These are phyloP conservation scores for Solenopsis invicta DNA, from an alignment of 1,140 invertebrate species.

Conservation along the genomic window DNA sequence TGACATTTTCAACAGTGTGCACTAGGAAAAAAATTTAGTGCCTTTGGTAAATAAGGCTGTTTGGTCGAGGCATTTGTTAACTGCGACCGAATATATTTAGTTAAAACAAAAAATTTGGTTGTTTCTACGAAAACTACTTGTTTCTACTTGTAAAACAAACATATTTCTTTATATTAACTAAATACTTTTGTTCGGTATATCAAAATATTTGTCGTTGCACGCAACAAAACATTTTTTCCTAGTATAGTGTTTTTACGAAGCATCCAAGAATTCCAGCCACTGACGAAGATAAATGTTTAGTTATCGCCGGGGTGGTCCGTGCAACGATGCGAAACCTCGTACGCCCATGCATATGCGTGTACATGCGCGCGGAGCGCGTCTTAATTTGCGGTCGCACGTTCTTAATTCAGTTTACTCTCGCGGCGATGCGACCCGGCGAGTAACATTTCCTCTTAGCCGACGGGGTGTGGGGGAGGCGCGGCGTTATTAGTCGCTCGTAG, in stretches of 20 bases:
- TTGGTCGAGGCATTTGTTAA: no score
- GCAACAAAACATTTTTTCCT: no score
- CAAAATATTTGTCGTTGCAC: no score
- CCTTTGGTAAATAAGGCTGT: no score
- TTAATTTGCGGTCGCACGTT: slow-evolving; percentile 77
- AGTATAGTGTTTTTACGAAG: not conserved
- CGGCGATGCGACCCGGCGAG: slow-evolving; percentile 54
- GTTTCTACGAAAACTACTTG: no score
- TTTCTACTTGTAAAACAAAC: no score
- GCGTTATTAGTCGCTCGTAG: slow-evolving; percentile 72
- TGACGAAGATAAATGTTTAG: slow-evolving; percentile 26
- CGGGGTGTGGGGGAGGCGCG: slow-evolving; percentile 19
- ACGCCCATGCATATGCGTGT: not conserved
- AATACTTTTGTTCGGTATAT: no score
- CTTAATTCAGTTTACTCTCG: slow-evolving; percentile 73
- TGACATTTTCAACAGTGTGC: no score
- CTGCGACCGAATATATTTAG: no score
- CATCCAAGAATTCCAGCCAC: not conserved
- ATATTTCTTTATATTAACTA: no score
- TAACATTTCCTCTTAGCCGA: slow-evolving; percentile 64
- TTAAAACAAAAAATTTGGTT: no score
- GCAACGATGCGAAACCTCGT: not conserved
- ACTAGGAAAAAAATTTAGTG: no score
- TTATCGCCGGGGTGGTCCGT: slow-evolving; percentile 57
- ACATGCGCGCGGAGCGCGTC: slow-evolving; percentile 46